These are phyloP conservation scores for Paramormyrops hopkinsi DNA, from an alignment of 2,797 vertebrate genomes.

Conservation along the genomic window DNA sequence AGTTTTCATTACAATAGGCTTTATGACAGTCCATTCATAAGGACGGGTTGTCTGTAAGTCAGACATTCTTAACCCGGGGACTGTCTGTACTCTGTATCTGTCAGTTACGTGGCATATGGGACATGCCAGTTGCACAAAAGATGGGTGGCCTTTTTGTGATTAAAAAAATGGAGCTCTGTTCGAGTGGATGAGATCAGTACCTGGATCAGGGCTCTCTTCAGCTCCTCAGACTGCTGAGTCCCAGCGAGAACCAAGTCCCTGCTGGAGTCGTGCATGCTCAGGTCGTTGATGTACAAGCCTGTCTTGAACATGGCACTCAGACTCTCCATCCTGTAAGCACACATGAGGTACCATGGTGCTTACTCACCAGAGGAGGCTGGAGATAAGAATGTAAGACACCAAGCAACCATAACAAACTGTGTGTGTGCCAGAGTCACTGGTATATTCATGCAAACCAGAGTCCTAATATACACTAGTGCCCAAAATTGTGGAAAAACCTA, in stretches of 20 bases:
- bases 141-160: not conserved
- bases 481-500: not conserved
- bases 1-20: not conserved
- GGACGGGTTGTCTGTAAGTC: not conserved
- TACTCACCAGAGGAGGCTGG: not conserved
- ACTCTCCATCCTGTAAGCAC: slow-evolving; percentile 62
- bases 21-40: not conserved
- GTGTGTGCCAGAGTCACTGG: not conserved
- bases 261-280: slow-evolving; percentile 71
- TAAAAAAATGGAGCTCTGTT: not conserved
- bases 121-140: not conserved
- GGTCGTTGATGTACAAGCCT: slow-evolving; percentile 66
- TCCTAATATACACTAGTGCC: not conserved
- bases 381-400: not conserved
- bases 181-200: slow-evolving; percentile 29
- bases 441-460: not conserved
- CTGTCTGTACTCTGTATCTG: not conserved
- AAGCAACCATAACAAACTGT: not conserved
- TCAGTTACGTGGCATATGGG: not conserved
- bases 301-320: slow-evolving; percentile 67
- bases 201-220: slow-evolving; percentile 68
- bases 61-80: not conserved
- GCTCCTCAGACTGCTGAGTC: slow-evolving; percentile 66
- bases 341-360: not conserved
- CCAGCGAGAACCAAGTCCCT: slow-evolving; percentile 66